phyloP scores from a whole-genome alignment of 2,888 invertebrate species.

The Nasonovia ribisnigri region DNA sequence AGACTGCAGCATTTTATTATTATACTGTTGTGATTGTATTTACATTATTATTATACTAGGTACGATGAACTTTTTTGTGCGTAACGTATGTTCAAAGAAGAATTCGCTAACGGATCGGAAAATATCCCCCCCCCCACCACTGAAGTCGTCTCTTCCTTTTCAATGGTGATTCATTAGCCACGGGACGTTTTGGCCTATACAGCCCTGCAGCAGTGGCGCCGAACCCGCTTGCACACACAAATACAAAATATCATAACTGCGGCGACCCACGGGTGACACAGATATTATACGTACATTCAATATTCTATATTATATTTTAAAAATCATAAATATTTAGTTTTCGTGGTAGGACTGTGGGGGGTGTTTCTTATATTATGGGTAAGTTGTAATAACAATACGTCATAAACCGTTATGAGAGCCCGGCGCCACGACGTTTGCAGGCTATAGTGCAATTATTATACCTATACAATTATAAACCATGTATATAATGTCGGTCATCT shows the following conservation, averaged over 20 bases:
- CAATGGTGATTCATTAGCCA: constrained; percentile 12
- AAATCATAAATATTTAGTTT: constrained; percentile 1
- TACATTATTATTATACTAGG: neutral
- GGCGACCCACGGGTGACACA: neutral
- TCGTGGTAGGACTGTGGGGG: neutral
- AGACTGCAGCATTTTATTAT: neutral
- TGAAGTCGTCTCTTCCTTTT: neutral
- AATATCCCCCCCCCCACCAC: neutral
- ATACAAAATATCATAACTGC: neutral
- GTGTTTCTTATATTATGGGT: neutral
- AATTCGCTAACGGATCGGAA: neutral
- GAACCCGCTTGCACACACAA: neutral
- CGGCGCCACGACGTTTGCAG: neutral
- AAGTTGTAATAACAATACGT: neutral
- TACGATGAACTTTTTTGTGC: neutral
- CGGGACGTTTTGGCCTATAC: neutral
- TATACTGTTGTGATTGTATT: neutral
- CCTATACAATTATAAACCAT: neutral
- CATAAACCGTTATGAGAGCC: neutral
- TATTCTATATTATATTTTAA: neutral
- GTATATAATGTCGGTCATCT: neutral
- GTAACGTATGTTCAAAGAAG: neutral
- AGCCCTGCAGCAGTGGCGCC: neutral
- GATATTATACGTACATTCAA: neutral
- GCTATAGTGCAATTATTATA: neutral